A percentile compares a stretch with the other conserved stretches of the same genome.
These are phyloP conservation scores for Eristalis pertinax DNA, from an alignment of 2,888 invertebrate species.

Conservation along the genomic window DNA sequence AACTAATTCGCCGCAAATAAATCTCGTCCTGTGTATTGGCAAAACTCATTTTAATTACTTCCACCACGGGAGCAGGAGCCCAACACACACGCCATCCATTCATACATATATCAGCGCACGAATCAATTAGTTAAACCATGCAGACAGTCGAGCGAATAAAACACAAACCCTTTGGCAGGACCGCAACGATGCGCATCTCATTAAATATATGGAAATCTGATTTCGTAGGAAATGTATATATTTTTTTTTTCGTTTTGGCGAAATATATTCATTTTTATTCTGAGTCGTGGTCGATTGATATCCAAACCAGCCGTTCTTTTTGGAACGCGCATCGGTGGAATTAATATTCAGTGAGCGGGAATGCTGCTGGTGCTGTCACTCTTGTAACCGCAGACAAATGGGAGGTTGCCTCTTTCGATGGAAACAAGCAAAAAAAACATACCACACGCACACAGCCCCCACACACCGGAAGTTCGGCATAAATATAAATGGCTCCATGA, in stretches of 20 bases:
- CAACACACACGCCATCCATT: background rate
- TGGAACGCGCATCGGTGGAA: conserved; percentile 39
- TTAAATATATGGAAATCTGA: conserved; percentile 54
- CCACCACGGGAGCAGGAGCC: background rate
- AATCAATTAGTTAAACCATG: conserved; percentile 60
- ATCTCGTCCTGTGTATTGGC: conserved; percentile 32
- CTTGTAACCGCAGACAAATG: conserved; percentile 19
- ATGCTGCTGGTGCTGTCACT: background rate
- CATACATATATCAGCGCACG: background rate
- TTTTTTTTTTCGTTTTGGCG: conserved; percentile 3
- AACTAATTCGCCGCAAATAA: conserved; percentile 36
- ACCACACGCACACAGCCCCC: background rate
- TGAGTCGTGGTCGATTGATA: background rate
- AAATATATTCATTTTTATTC: background rate
- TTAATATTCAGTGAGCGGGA: conserved; percentile 32
- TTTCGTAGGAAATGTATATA: conserved; percentile 28
- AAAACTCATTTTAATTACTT: conserved; percentile 59
- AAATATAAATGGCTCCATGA: background rate
- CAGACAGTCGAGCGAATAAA: conserved; percentile 37
- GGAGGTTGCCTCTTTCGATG: background rate
- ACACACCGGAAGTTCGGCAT: background rate
- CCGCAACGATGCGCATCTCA: conserved; percentile 44
- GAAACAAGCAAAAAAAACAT: background rate
- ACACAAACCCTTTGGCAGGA: conserved; percentile 24
- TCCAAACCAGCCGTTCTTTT: conserved; percentile 10